phyloP scores from a whole-genome alignment of 2,888 invertebrate genomes.

The Hirtodrosophila trivittata region DNA sequence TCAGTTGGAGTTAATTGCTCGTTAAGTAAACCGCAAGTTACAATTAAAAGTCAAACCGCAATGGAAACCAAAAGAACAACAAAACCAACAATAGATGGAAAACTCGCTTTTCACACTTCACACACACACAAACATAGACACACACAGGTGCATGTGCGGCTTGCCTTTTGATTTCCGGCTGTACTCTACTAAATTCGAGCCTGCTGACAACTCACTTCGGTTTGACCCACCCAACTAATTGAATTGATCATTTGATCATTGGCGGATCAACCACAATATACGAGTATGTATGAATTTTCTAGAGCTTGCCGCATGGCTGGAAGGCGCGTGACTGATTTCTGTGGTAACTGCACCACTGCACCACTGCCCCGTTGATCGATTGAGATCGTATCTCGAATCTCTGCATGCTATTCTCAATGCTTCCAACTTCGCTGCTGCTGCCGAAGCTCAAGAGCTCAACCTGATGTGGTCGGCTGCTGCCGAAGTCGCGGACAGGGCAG shows the following conservation, averaged over 20 bases:
- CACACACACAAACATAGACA: not conserved
- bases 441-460: slow-evolving; percentile 23
- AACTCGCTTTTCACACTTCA: slow-evolving; percentile 12
- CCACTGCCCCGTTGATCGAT: slow-evolving; percentile 37
- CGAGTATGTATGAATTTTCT: slow-evolving; percentile 34
- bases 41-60: slow-evolving; percentile 26
- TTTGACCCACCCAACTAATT: slow-evolving; percentile 54
- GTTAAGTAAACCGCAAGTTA: slow-evolving; percentile 53
- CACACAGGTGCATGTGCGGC: slow-evolving; percentile 4
- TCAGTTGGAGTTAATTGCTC: slow-evolving; percentile 33
- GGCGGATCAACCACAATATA: slow-evolving; percentile 18
- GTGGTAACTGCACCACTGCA: slow-evolving; percentile 13
- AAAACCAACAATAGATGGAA: slow-evolving; percentile 16
- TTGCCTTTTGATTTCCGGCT: slow-evolving; percentile 38
- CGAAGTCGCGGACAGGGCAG: slow-evolving; percentile 46
- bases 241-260: slow-evolving; percentile 37
- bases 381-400: slow-evolving; percentile 40
- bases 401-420: slow-evolving; percentile 42
- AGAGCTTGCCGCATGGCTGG: slow-evolving; percentile 26
- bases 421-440: slow-evolving; percentile 2
- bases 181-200: slow-evolving; percentile 14
- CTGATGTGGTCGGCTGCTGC: slow-evolving; percentile 18
- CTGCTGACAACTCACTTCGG: slow-evolving; percentile 41
- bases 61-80: slow-evolving; percentile 13
- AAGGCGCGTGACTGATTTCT: slow-evolving; percentile 64